Percentiles rank a stretch among this genome's conserved stretches.
Evolutionary conservation across 1,140 invertebrate genomes (phyloP).

Genomic region (Pararge aegeria): DNA sequence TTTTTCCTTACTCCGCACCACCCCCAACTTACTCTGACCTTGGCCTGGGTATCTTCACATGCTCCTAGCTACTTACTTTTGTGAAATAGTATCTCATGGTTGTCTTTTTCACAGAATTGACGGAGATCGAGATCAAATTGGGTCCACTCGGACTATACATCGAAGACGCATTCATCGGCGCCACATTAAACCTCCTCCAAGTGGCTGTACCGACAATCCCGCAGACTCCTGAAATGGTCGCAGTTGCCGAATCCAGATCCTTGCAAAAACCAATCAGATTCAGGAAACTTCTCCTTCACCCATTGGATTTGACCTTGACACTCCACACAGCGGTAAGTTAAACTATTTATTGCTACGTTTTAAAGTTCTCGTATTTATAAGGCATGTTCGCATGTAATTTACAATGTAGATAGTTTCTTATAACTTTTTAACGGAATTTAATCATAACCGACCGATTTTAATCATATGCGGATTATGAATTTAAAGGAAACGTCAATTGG

Average conservation of each 20-base stretch:
- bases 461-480: no score
- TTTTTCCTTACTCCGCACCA: no score
- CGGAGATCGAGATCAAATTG: slow-evolving; percentile 45
- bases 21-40: no score
- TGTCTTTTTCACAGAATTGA: slow-evolving; percentile 36
- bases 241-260: slow-evolving; percentile 27
- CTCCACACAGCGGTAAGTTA: slow-evolving; percentile 60
- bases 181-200: slow-evolving; percentile 37
- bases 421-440: no score
- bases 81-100: no score
- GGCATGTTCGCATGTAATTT: no score
- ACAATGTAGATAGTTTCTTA: no score
- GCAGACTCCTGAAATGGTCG: slow-evolving; percentile 19
- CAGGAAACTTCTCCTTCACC: slow-evolving; percentile 41
- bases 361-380: no score
- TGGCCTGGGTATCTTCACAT: no score
- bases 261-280: slow-evolving; percentile 31
- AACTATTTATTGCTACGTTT: slow-evolving; percentile 8
- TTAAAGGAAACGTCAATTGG: no score
- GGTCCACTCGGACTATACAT: slow-evolving; percentile 58
- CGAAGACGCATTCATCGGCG: slow-evolving; percentile 56
- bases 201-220: slow-evolving; percentile 20
- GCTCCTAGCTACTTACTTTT: no score
- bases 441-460: no score
- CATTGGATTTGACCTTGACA: slow-evolving; percentile 55